These are phyloP conservation scores for Contarinia nasturtii DNA, from an alignment of 1,140 invertebrate species.

Conservation along the genomic window DNA sequence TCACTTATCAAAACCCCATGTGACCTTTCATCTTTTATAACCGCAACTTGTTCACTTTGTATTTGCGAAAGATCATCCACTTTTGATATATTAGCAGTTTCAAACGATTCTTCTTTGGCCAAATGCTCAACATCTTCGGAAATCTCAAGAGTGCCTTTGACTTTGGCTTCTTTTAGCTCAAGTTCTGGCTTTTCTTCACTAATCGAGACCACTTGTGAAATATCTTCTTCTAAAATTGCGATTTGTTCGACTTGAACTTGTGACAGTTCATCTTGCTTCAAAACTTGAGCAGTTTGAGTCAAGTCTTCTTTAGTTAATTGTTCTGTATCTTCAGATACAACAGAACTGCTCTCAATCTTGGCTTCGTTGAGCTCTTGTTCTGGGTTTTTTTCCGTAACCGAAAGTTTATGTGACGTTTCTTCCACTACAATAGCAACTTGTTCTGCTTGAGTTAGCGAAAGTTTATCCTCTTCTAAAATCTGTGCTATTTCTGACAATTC, in stretches of 20 bases:
- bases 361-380: constrained; percentile 7
- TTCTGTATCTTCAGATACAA: too few species aligned
- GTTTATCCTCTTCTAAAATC: constrained; percentile 7
- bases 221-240: constrained; percentile 3
- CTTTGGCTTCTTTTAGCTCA: too few species aligned
- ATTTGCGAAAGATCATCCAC: not conserved
- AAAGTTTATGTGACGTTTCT: not conserved
- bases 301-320: too few species aligned
- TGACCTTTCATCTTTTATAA: too few species aligned
- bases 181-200: too few species aligned
- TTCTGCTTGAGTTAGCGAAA: constrained; percentile 7
- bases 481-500: too few species aligned
- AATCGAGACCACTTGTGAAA: not conserved
- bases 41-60: too few species aligned
- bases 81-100: not conserved
- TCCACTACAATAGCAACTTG: constrained; percentile 6
- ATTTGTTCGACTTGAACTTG: constrained; percentile 3
- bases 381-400: too few species aligned
- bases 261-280: constrained; percentile 8
- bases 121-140: too few species aligned
- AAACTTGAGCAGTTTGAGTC: not conserved
- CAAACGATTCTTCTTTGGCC: not conserved
- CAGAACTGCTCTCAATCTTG: constrained; percentile 2
- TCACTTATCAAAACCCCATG: too few species aligned
- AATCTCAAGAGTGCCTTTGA: too few species aligned